These are phyloP conservation scores for Cheilosia vulpina DNA, from an alignment of 2,888 invertebrate genomes.

Conservation along the genomic window DNA sequence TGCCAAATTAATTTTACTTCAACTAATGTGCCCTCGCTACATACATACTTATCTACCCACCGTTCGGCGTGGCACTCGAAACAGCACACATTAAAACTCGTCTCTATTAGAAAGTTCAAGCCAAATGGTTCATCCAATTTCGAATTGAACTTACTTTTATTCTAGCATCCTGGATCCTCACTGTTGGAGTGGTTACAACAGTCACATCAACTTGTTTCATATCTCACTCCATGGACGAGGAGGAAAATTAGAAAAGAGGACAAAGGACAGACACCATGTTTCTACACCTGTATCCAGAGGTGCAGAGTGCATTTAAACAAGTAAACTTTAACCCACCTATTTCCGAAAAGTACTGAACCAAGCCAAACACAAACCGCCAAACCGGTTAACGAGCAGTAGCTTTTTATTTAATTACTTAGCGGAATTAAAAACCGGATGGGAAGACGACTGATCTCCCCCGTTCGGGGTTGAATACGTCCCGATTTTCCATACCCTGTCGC, in stretches of 20 bases:
- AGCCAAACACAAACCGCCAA: slow-evolving; percentile 51
- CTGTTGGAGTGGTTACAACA: slow-evolving; percentile 10
- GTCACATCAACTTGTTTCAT: background rate
- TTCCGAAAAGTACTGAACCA: slow-evolving; percentile 12
- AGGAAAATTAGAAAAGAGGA: slow-evolving; percentile 20
- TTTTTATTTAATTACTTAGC: slow-evolving; percentile 71
- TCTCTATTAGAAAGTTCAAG: slow-evolving; percentile 36
- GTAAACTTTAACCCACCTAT: slow-evolving; percentile 16
- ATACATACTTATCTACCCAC: too few relatives aligned
- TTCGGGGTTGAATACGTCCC: slow-evolving; percentile 20
- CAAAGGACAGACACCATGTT: slow-evolving; percentile 1
- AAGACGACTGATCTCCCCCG: slow-evolving; percentile 11
- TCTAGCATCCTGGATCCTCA: background rate
- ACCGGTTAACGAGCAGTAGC: slow-evolving; percentile 67
- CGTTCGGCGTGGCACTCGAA: too few relatives aligned
- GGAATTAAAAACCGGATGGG: slow-evolving; percentile 32
- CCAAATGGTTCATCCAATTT: slow-evolving; percentile 52
- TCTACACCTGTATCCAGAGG: slow-evolving; percentile 16
- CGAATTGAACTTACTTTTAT: slow-evolving; percentile 25
- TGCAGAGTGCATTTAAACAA: slow-evolving; percentile 26
- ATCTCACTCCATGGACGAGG: background rate
- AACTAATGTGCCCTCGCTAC: background rate
- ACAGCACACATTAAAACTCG: slow-evolving; percentile 12
- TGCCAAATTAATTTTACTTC: slow-evolving; percentile 37
- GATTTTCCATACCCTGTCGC: slow-evolving; percentile 9